Evolutionary conservation across 2,888 invertebrate genomes (phyloP), one percentile per base, ranked within the genome.

Genomic region (Clitarchus hookeri): DNA sequence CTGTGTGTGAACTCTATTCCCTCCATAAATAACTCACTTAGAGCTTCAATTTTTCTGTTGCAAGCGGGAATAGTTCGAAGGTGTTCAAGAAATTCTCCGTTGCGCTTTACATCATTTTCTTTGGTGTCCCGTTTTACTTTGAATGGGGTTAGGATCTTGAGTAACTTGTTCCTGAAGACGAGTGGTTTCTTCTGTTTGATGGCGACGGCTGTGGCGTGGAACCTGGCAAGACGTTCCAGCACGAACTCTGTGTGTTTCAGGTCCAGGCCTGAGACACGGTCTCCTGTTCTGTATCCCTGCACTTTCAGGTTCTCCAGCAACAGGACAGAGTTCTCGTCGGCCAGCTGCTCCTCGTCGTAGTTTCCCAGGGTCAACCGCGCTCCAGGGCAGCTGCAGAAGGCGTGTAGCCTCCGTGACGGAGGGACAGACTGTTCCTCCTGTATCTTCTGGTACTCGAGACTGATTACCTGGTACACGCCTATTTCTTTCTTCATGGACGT

Each of bases 131-230:
- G 79, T 3, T 65, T 84, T n/a, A 79, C 6, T 11, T 85, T 48
- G 84, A 84, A 85, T 8, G 44, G 65, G 25, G 78, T 48, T 23
- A 54, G 65, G 36, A 84, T 87, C 88, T 90, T 88, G 89, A 89
- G 86, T 86, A 91, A 88, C 89, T 89, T 90, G 54, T 91, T 89
- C n/a, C 92, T 88, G 89, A 92, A 93, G 8, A 90, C 90, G 54
- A 91, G 89, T 0, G 93, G 93, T 88, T 92, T 91, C 44, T 92
- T 91, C 0, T 91, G 87, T 83, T 93, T 93, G 86, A 93, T 90
- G 0, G 93, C 94, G 23, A 94, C 92, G 0, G 94, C 93, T 19
- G 94, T 90, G 0, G 94, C 93, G 89, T 95, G 94, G 89, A 93
- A 94, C 88, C 92, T 91, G 0, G 94, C 94, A 88, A 94, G 89